Evolutionary conservation across 2,888 invertebrate genomes (phyloP).

Genomic region (Amphipyra tragopoginis): DNA sequence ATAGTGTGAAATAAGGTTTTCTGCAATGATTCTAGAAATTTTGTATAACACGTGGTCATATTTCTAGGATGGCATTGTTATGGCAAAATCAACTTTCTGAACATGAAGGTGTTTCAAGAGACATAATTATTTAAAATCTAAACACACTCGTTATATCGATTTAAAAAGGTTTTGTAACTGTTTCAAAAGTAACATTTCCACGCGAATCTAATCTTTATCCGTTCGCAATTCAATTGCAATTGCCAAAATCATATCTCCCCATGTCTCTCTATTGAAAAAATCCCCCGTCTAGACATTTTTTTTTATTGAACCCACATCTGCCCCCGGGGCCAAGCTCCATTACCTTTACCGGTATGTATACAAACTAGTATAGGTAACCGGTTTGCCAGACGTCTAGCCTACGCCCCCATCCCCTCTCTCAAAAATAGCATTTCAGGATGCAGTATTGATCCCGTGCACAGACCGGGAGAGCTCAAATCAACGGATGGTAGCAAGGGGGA

Average conservation of each 20-base stretch:
- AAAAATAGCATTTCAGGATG: slow-evolving; percentile 51
- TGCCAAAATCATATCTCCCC: slow-evolving; percentile 1
- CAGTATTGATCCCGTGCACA: slow-evolving; percentile 47
- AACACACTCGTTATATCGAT: too few species aligned
- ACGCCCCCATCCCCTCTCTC: slow-evolving; percentile 30
- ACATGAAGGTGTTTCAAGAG: too few species aligned
- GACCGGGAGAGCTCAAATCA: slow-evolving; percentile 4
- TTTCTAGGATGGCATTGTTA: too few species aligned
- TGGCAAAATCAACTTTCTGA: too few species aligned
- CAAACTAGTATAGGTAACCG: slow-evolving; percentile 37
- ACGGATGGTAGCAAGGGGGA: not conserved
- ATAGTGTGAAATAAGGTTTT: too few species aligned
- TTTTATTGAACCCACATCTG: slow-evolving; percentile 30
- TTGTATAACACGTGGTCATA: too few species aligned
- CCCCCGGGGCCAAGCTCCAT: slow-evolving; percentile 6
- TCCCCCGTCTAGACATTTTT: slow-evolving; percentile 40
- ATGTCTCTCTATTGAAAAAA: not conserved
- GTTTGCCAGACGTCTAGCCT: slow-evolving; percentile 48
- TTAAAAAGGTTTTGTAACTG: too few species aligned
- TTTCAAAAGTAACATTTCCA: not conserved
- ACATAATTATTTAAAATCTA: too few species aligned
- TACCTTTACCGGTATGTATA: slow-evolving; percentile 10
- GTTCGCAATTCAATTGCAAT: slow-evolving; percentile 4
- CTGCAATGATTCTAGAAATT: too few species aligned
- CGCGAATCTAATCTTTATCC: slow-evolving; percentile 14